These are phyloP conservation scores for Punctoribates punctum DNA, from an alignment of 2,888 invertebrate species.

Conservation along the genomic window DNA sequence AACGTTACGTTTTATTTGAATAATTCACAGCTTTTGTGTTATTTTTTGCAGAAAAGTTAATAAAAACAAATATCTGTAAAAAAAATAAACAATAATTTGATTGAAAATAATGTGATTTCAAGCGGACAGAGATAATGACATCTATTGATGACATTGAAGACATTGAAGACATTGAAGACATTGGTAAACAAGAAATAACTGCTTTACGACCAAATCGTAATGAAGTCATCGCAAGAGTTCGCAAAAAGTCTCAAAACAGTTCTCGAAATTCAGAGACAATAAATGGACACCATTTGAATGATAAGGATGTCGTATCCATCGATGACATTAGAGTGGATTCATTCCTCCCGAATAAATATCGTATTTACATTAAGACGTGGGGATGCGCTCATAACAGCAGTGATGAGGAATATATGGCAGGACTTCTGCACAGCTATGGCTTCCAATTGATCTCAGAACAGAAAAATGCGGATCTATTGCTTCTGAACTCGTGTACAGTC, in stretches of 20 bases:
- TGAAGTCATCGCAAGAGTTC: background rate
- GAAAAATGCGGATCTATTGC: slow-evolving; percentile 80
- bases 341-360: slow-evolving; percentile 33
- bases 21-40: no score
- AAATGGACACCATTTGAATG: background rate
- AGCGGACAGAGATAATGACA: background rate
- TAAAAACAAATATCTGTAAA: no score
- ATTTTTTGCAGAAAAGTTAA: no score
- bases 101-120: no score
- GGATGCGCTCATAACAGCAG: slow-evolving; percentile 97
- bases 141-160: slow-evolving; percentile 12
- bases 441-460: slow-evolving; percentile 79
- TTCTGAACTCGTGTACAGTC: slow-evolving; percentile 95
- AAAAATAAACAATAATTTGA: no score
- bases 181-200: background rate
- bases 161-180: no score
- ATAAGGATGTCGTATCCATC: background rate
- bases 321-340: background rate
- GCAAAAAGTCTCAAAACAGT: background rate
- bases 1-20: no score
- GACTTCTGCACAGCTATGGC: slow-evolving; percentile 80
- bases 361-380: slow-evolving; percentile 85
- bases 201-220: background rate
- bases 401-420: slow-evolving; percentile 98
- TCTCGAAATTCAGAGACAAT: background rate